These are phyloP conservation scores for Trissolcus brochymenae DNA, from an alignment of 2,888 invertebrate genomes.

Conservation along the genomic window DNA sequence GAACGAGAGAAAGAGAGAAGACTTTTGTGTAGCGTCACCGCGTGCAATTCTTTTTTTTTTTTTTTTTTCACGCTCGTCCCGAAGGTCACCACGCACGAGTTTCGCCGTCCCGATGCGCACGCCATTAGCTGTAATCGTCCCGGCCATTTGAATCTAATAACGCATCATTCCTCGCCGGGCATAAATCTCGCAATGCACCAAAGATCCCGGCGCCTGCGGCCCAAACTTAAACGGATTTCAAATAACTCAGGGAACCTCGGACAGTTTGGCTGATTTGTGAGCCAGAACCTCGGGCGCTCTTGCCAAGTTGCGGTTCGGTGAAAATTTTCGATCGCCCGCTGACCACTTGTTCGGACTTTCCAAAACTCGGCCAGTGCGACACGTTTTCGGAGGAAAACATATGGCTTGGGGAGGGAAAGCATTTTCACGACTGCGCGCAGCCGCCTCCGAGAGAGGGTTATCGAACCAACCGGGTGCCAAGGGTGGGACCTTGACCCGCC, in stretches of 20 bases:
- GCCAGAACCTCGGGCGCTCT: no score
- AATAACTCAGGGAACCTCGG: conserved; percentile 13
- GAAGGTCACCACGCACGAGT: conserved; percentile 2
- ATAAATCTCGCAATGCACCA: conserved; percentile 34
- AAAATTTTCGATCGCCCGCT: neutral
- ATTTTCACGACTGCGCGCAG: conserved; percentile 49
- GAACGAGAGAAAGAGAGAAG: conserved; percentile 56
- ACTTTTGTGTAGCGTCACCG: conserved; percentile 25
- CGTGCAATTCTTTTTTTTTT: conserved; percentile 1
- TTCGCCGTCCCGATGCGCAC: conserved; percentile 19
- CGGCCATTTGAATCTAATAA: conserved; percentile 43
- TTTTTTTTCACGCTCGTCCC: conserved; percentile 14
- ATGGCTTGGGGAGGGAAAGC: conserved; percentile 21
- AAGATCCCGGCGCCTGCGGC: conserved; percentile 44
- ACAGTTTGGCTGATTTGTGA: no score
- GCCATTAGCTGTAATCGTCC: conserved; percentile 26
- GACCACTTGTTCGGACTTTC: neutral
- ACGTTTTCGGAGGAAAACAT: conserved; percentile 17
- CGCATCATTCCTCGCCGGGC: conserved; percentile 23
- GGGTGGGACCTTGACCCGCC: conserved; percentile 68
- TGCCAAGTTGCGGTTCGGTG: no score
- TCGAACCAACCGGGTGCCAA: conserved; percentile 63
- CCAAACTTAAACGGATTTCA: conserved; percentile 26
- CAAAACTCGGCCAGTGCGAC: conserved; percentile 4
- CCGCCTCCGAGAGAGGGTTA: conserved; percentile 61